Evolutionary conservation across 2,888 invertebrate species (phyloP).

Genomic region (Conomelus anceps): DNA sequence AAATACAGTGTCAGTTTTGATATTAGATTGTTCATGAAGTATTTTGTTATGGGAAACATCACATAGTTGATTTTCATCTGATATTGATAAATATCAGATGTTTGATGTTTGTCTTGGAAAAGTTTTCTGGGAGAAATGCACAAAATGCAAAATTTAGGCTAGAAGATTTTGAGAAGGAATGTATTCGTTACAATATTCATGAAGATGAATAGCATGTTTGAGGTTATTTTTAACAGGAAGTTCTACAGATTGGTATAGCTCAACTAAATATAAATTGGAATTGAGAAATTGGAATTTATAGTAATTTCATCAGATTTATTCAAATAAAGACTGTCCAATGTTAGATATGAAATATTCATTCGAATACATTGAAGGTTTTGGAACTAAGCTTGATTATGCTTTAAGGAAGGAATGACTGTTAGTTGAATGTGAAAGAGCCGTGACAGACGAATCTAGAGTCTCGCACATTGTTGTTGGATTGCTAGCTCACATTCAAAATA

Average conservation of each 20-base stretch:
- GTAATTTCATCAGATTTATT: background rate
- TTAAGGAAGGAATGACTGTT: constrained; percentile 29
- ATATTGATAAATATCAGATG: background rate
- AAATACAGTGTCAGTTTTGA: too few species aligned
- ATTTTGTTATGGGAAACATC: too few species aligned
- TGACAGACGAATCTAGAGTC: too few species aligned
- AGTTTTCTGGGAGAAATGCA: background rate
- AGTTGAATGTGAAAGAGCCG: background rate
- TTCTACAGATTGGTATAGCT: background rate
- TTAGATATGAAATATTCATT: background rate
- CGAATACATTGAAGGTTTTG: background rate
- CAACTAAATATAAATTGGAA: background rate
- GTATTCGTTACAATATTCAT: background rate
- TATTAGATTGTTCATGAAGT: too few species aligned
- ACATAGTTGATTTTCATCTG: too few species aligned
- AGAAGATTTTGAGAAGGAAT: background rate
- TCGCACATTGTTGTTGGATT: too few species aligned
- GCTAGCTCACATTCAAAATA: too few species aligned
- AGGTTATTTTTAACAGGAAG: background rate
- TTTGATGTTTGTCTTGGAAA: background rate
- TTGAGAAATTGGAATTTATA: background rate
- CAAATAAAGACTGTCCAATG: background rate
- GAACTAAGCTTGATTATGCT: constrained; percentile 21
- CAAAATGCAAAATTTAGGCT: background rate
- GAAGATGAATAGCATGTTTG: background rate